Base-by-base conservation (phyloP, 2,113 vertebrate species). In the Epinephelus moara region DNA sequence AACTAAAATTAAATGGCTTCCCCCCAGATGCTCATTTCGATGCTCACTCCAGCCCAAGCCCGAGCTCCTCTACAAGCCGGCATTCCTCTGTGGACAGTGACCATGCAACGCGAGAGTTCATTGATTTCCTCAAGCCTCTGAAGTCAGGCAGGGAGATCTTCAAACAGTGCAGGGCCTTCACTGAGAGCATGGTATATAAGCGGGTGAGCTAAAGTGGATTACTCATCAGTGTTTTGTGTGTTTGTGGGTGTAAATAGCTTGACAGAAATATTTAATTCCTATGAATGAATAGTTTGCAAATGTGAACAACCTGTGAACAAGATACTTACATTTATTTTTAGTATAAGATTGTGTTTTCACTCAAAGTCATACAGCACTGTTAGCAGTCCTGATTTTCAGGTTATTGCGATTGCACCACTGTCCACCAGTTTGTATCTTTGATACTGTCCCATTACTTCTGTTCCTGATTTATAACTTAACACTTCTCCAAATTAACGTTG, bases 61-160 rank as follows among this genome's bases (percentile, higher is more conserved):
- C 97, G 76, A 96, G 97, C 88, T 95, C 97, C 75, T 96, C 97
- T 18, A 85, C 96, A 77, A 95, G 94, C 91, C 95, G 96, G 47
- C 97, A 97, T 82, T 89, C 95, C 53, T 95, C 96, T 85, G 66
- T 96, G 1, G 97, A 98, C 88, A 95, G 95, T 0, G 98, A 99
- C 57, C 89, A 94, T 17, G 96, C 96, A 0, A 97, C 97, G 4
- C 96, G 95, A 86, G 97, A 98, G 70, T 99, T 99, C 90, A 95
- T 97, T 53, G 97, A 99, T 59, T 99, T 99, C 88, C 97, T 99
- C 70, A 99, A 97, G 94, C 94, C 96, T 0, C 95, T 97, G 80
- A 99, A 97, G 84, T 94, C 95, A 19, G 98, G 98, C 67, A 96
- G 96, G 75, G 98, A 99, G 53, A 96, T 99, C 93, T 98, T 98